phyloP scores from a whole-genome alignment of 2,888 invertebrate genomes.

The Heterodera filipjevi region DNA sequence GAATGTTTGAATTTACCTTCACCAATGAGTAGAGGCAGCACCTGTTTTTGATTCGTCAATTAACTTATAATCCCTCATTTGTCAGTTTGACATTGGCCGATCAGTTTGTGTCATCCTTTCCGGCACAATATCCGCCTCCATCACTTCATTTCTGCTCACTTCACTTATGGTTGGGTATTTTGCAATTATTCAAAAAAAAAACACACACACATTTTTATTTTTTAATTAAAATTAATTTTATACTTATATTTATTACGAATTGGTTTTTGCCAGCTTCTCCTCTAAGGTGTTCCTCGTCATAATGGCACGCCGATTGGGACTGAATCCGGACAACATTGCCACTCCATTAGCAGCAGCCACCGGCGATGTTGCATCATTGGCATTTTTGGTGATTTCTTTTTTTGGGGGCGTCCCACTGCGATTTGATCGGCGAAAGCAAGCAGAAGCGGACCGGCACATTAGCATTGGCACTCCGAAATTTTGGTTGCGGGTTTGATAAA shows the following conservation, averaged over 20 bases:
- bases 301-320: conserved; percentile 58
- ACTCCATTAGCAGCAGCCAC: conserved; percentile 89
- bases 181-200: too few species aligned
- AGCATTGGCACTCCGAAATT: too few species aligned
- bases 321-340: conserved; percentile 90
- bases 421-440: too few species aligned
- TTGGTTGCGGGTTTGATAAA: too few species aligned
- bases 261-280: conserved; percentile 46
- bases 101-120: conserved; percentile 42
- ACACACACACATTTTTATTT: too few species aligned
- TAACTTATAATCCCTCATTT: not conserved
- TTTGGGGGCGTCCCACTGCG: not conserved
- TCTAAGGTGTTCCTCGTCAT: conserved; percentile 38
- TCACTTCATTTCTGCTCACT: conserved; percentile 50
- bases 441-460: too few species aligned
- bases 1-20: too few species aligned
- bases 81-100: conserved; percentile 29
- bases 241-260: not conserved
- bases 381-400: conserved; percentile 72
- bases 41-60: too few species aligned
- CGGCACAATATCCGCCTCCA: conserved; percentile 52
- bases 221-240: not conserved
- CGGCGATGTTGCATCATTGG: conserved; percentile 85
- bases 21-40: too few species aligned
- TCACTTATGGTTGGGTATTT: conserved; percentile 51